These are phyloP conservation scores for Prinia subflava DNA, from an alignment of 2,113 vertebrate genomes.

Conservation along the genomic window DNA sequence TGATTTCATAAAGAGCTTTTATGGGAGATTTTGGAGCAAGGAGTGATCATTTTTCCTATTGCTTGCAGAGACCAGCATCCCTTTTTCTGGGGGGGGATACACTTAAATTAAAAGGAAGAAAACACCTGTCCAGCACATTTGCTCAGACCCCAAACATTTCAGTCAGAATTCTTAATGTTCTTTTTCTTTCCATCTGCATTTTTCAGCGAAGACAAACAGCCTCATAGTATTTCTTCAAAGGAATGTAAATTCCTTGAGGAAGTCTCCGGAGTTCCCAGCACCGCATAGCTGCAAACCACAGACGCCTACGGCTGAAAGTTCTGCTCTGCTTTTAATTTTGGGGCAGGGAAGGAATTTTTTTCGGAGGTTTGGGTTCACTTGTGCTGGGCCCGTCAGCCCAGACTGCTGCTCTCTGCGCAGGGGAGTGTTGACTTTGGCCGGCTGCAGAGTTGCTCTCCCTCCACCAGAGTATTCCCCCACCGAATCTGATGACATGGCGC, in stretches of 20 bases:
- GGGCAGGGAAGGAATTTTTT: constrained; percentile 53
- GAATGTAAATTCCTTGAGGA: constrained; percentile 66
- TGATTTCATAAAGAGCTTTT: constrained; percentile 46
- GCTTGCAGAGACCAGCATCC: neutral
- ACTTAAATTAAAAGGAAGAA: constrained; percentile 16
- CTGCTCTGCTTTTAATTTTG: constrained; percentile 67
- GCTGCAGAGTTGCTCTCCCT: neutral
- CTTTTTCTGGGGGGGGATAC: neutral
- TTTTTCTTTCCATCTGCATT: constrained; percentile 37
- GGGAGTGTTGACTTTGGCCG: constrained; percentile 50
- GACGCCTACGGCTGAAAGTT: constrained; percentile 46
- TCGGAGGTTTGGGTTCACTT: constrained; percentile 36
- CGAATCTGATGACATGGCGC: constrained; percentile 44
- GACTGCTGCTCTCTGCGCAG: constrained; percentile 2
- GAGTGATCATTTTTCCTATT: neutral
- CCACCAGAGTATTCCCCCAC: constrained; percentile 17
- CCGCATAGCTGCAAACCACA: constrained; percentile 64
- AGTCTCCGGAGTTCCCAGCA: constrained; percentile 62
- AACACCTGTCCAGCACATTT: constrained; percentile 56
- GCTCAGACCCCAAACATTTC: neutral
- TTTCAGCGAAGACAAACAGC: constrained; percentile 55
- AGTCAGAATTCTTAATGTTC: neutral
- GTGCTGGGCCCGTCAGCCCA: constrained; percentile 17
- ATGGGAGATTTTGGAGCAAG: neutral
- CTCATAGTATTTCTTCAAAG: constrained; percentile 69